Conservation (phyloP, 2,113 vertebrate genomes). For the Ptychochromis oligacanthus region DNA sequence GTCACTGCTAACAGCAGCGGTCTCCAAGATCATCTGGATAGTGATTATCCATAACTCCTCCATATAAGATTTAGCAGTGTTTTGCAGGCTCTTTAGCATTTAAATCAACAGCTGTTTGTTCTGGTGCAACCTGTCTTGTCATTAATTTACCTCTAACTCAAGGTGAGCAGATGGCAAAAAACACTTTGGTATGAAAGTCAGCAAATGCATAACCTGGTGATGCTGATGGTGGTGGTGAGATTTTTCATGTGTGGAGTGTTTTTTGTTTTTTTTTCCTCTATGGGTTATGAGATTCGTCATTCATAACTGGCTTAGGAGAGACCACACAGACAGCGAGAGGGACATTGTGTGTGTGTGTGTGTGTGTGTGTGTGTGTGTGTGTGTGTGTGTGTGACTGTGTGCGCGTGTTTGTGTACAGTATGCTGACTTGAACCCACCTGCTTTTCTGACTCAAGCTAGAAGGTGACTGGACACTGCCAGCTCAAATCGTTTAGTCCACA, state of each 20-base stretch:
- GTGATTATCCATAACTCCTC: not conserved
- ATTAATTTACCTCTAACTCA: not conserved
- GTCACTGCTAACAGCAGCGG: not conserved
- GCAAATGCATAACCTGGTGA: not conserved
- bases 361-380: not conserved
- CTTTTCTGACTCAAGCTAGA: not conserved
- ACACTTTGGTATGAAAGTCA: not conserved
- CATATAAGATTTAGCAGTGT: not conserved
- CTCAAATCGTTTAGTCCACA: conserved; percentile 42
- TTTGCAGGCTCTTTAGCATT: not conserved
- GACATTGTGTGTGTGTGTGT: not conserved
- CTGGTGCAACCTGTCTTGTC: not conserved
- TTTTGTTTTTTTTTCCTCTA: not conserved
- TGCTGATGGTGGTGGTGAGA: not conserved
- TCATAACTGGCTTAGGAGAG: not conserved
- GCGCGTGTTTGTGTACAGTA: not conserved
- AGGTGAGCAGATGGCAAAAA: not conserved
- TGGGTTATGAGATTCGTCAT: conserved; percentile 7
- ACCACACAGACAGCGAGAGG: not conserved
- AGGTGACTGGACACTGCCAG: not conserved
- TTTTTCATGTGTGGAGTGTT: not conserved
- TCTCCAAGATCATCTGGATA: not conserved
- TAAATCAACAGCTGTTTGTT: not conserved
- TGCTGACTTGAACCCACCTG: conserved; percentile 20
- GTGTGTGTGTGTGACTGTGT: not conserved